Base-by-base conservation (phyloP, 2,888 invertebrate species). In the Nomada fucata region DNA sequence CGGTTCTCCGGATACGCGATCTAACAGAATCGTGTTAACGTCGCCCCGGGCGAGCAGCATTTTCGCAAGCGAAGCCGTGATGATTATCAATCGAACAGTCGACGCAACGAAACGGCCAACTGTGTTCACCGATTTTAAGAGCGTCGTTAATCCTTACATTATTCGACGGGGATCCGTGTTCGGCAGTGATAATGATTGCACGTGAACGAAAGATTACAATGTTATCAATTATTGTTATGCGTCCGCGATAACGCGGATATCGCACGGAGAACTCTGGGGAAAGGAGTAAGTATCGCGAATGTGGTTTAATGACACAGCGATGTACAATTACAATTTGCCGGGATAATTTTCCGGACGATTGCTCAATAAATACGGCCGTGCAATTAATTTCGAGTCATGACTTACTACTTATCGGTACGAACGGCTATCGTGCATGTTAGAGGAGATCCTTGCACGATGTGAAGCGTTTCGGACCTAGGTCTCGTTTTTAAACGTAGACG, bases 221-320 rank as follows among this genome's bases (percentile, higher is more conserved):
- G 55, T 50, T 57, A 18, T 53, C 52, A 36, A 52, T 50, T 60
- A 65, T 75, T 26, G 53, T 68, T 57, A 53, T 42, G 29, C 71
- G n/a, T 53, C 42, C 13, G 13, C 13, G 63, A 81, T 73, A 73
- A 73, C 47, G 29, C 15, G 52, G 52, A 42, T 76, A 81, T 78
- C 69, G 61, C 23, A 36, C 13, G 26, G 23, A 26, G 50, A 47
- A 20, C 47, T 36, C 11, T 36, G 15, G 5, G 13, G 29, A 13
- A 71, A 47, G 68, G 59, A 70, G 23, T 57, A 59, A 36, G 10
- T 26, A 2, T 23, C 15, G 2, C 15, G n/a, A 29, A 47, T n/a
- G 15, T 36, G 13, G 26, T 7, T 44, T 11, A 2, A 44, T 11
- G 2, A 42, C n/a, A 15, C 0, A 3, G 15, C 47, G 1, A 15